These are phyloP conservation scores for Scrobipalpa atriplicella DNA, from an alignment of 2,888 invertebrate species.

Conservation along the genomic window DNA sequence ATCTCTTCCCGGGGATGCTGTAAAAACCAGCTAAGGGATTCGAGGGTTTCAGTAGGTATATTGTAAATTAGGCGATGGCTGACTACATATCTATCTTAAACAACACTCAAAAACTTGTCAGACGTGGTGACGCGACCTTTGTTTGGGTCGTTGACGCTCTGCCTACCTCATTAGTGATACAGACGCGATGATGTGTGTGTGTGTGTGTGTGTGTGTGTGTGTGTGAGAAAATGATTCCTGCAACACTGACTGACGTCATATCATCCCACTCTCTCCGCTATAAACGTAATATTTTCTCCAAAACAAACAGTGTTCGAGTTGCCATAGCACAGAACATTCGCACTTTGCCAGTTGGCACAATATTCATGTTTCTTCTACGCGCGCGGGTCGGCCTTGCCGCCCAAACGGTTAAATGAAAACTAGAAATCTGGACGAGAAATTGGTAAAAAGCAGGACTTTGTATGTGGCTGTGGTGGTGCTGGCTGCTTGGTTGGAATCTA, in stretches of 20 bases:
- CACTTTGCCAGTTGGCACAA: conserved; percentile 40
- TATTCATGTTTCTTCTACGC: conserved; percentile 28
- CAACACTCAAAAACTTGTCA: no score
- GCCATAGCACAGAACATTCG: neutral
- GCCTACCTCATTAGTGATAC: no score
- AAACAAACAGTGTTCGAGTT: conserved; percentile 39
- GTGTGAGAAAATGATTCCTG: no score
- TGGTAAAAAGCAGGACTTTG: conserved; percentile 34
- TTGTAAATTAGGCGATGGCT: no score
- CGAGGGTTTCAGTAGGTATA: no score
- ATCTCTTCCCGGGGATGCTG: no score
- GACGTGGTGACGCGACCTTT: no score
- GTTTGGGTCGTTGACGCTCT: no score
- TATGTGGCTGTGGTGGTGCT: conserved; percentile 41
- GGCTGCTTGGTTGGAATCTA: conserved; percentile 45
- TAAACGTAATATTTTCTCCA: conserved; percentile 41
- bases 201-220: no score
- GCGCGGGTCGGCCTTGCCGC: conserved; percentile 30
- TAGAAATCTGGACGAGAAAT: conserved; percentile 27
- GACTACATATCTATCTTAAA: no score
- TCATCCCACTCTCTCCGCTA: conserved; percentile 29
- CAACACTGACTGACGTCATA: conserved; percentile 29
- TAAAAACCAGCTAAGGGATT: no score
- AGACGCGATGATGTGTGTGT: no score
- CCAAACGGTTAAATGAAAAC: conserved; percentile 38